These are phyloP conservation scores for Propithecus coquereli DNA, from an alignment of 2,113 vertebrate genomes.

Conservation along the genomic window DNA sequence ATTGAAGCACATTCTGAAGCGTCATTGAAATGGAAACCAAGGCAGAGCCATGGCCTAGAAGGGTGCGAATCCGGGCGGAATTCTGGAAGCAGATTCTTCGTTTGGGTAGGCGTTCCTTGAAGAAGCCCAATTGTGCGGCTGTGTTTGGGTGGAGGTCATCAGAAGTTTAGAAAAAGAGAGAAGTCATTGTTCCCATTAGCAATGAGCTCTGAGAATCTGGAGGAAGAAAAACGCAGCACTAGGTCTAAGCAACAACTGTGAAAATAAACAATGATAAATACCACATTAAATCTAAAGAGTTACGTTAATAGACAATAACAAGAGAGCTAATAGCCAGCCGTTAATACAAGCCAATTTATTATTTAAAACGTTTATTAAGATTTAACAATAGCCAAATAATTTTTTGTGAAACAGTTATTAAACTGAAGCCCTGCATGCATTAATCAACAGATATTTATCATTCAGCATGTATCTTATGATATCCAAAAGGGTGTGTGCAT, in stretches of 20 bases:
- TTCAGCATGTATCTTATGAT: conserved; percentile 37
- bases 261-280: conserved; percentile 60
- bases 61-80: background rate
- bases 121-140: background rate
- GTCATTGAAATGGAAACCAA: background rate
- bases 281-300: conserved; percentile 42
- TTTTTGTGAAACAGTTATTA: conserved; percentile 57
- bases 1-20: background rate
- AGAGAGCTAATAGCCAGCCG: conserved; percentile 38
- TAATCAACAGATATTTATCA: conserved; percentile 51
- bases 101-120: background rate
- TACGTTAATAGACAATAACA: conserved; percentile 25
- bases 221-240: background rate
- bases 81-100: background rate
- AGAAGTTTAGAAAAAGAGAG: conserved; percentile 18
- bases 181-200: background rate
- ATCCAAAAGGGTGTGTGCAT: conserved; percentile 4
- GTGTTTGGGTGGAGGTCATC: background rate
- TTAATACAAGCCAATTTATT: conserved; percentile 55
- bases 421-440: conserved; percentile 22
- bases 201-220: background rate
- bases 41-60: background rate
- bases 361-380: conserved; percentile 71
- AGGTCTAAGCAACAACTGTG: background rate
- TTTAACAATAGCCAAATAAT: conserved; percentile 67